A percentile compares a stretch with the other conserved stretches of the same genome.
phyloP scores from a whole-genome alignment of 2,113 vertebrate genomes.

The Tenrec ecaudatus region DNA sequence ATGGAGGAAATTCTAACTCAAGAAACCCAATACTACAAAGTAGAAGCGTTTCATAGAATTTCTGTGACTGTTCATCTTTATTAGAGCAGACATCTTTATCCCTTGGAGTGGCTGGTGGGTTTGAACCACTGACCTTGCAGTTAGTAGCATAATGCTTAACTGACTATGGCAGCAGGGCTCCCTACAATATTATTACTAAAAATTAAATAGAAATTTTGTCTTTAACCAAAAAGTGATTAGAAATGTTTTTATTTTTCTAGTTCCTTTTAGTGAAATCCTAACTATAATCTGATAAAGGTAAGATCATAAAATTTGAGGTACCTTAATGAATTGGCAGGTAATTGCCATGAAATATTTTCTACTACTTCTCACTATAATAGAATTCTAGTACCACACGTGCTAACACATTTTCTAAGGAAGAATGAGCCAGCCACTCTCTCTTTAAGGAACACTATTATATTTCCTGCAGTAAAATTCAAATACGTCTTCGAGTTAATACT shows the following conservation, averaged over 20 bases:
- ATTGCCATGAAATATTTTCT: conserved; percentile 24
- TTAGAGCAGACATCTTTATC: too few species aligned
- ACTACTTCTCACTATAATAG: neutral
- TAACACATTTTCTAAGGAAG: neutral
- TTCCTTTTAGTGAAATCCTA: neutral
- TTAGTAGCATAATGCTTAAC: too few species aligned
- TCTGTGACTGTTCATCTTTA: too few species aligned
- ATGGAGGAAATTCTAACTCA: too few species aligned
- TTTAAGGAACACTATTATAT: neutral
- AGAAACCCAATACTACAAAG: too few species aligned
- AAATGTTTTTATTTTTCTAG: neutral
- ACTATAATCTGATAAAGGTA: neutral
- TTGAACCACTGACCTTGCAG: too few species aligned
- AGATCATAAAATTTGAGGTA: conserved; percentile 9
- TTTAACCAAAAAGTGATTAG: neutral
- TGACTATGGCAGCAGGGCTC: too few species aligned
- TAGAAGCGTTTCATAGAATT: too few species aligned
- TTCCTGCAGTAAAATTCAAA: neutral
- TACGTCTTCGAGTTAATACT: neutral
- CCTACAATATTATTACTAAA: conserved; percentile 6
- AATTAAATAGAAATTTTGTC: neutral
- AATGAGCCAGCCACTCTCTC: neutral
- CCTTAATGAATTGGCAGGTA: neutral
- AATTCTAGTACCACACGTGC: neutral
- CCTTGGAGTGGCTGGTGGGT: too few species aligned